A percentile compares a stretch with the other conserved stretches of the same genome.
Conservation (phyloP, 2,113 vertebrate genomes). For the Gadus chalcogrammus region DNA sequence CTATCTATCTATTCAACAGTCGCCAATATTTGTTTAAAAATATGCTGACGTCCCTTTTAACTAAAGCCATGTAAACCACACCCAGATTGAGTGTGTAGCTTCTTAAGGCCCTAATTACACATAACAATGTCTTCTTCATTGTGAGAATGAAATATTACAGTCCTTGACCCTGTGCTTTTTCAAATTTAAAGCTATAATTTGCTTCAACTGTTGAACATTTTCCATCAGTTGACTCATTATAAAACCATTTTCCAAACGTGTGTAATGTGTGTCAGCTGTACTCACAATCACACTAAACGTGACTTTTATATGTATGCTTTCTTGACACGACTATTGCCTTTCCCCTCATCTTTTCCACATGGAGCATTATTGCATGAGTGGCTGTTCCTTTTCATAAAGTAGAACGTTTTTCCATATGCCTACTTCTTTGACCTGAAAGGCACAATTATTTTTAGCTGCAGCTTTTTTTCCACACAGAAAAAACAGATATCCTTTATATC, state of each 20-base stretch:
- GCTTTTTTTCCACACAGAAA: conserved; percentile 32
- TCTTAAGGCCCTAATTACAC: conserved; percentile 51
- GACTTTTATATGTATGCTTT: too few species aligned
- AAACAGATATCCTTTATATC: conserved; percentile 17
- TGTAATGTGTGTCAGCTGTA: too few species aligned
- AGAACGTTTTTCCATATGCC: conserved; percentile 26
- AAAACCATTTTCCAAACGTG: too few species aligned
- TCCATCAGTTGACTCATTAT: too few species aligned
- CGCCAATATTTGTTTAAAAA: not conserved
- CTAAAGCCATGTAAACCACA: conserved; percentile 42
- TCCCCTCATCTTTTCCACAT: not conserved
- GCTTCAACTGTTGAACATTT: too few species aligned
- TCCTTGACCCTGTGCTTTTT: conserved; percentile 30
- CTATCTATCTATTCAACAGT: not conserved
- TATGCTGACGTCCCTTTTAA: conserved; percentile 40
- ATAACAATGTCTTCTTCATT: conserved; percentile 27
- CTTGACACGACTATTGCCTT: too few species aligned
- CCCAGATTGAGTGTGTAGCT: conserved; percentile 42
- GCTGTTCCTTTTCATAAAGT: conserved; percentile 13
- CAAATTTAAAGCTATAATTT: not conserved
- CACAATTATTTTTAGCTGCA: conserved; percentile 2
- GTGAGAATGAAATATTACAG: conserved; percentile 11
- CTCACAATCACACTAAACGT: too few species aligned
- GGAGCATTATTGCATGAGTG: conserved; percentile 3
- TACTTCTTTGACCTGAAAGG: not conserved